A percentile compares a stretch with the other conserved stretches of the same genome.
These are phyloP conservation scores for Aepyceros melampus DNA, from an alignment of 2,113 vertebrate species.

Conservation along the genomic window DNA sequence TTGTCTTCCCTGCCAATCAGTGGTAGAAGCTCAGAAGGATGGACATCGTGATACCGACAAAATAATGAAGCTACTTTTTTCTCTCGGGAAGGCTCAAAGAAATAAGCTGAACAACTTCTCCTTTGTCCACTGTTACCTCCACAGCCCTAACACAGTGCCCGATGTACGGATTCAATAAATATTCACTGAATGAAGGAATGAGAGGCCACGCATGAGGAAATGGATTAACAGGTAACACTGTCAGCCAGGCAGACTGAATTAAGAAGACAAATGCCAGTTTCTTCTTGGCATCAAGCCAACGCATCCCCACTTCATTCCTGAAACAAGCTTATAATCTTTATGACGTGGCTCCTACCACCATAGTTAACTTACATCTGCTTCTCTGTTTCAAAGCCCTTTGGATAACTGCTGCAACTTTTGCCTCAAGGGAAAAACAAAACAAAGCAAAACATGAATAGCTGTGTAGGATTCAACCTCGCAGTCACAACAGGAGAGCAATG, in stretches of 20 bases:
- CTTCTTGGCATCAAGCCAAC: not conserved
- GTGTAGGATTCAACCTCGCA: not conserved
- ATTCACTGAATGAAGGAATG: not conserved
- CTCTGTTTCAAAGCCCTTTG: not conserved
- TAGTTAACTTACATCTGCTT: slow-evolving; percentile 21
- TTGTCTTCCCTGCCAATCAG: not conserved
- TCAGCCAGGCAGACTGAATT: not conserved
- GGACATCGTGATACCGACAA: not conserved
- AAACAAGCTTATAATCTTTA: slow-evolving; percentile 29
- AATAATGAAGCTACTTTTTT: not conserved
- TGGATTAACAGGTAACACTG: not conserved
- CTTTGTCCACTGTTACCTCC: not conserved
- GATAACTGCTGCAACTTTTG: not conserved
- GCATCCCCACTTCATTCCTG: not conserved
- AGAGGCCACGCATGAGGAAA: not conserved
- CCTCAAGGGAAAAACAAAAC: not conserved
- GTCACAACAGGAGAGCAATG: not conserved
- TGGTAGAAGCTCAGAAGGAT: not conserved
- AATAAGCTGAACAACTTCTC: not conserved
- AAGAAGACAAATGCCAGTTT: not conserved
- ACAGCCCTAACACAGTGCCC: not conserved
- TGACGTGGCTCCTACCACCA: not conserved
- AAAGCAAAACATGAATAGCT: not conserved
- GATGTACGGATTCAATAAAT: not conserved
- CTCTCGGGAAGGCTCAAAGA: not conserved